Evolutionary conservation across 2,888 invertebrate species (phyloP).

Genomic region (Cataglyphis altisquamis): DNA sequence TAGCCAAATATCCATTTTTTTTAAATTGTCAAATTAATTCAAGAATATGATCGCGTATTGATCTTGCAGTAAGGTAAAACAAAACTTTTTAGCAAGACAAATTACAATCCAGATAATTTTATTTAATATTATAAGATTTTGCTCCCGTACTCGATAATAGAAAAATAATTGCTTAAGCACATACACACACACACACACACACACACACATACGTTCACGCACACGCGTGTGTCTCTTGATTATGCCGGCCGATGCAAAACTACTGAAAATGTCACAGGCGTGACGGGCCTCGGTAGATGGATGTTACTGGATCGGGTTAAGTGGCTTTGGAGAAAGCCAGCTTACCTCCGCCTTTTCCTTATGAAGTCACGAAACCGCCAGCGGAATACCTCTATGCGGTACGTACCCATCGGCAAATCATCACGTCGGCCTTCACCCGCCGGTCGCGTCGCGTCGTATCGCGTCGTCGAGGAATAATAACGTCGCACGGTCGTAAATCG

Average conservation of each 20-base stretch:
- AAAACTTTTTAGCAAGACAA: not conserved
- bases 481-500: slow-evolving; percentile 31
- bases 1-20: slow-evolving; percentile 63
- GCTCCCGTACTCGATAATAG: slow-evolving; percentile 17
- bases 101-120: not conserved
- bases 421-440: slow-evolving; percentile 69
- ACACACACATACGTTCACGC: not conserved
- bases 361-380: slow-evolving; percentile 77
- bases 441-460: slow-evolving; percentile 17
- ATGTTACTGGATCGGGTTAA: slow-evolving; percentile 86
- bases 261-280: slow-evolving; percentile 79
- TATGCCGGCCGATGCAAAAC: slow-evolving; percentile 27
- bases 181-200: not conserved
- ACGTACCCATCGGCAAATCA: slow-evolving; percentile 55
- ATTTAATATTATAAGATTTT: not conserved
- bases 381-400: slow-evolving; percentile 20
- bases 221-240: slow-evolving; percentile 30
- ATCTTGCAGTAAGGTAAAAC: not conserved
- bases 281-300: slow-evolving; percentile 79
- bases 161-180: slow-evolving; percentile 3
- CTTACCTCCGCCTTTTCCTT: slow-evolving; percentile 76
- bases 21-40: not conserved
- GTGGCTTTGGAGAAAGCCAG: slow-evolving; percentile 84
- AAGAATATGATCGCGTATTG: not conserved
- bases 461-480: slow-evolving; percentile 15